phyloP scores from a whole-genome alignment of 2,113 vertebrate species.

The Dicrurus megarhynchus region DNA sequence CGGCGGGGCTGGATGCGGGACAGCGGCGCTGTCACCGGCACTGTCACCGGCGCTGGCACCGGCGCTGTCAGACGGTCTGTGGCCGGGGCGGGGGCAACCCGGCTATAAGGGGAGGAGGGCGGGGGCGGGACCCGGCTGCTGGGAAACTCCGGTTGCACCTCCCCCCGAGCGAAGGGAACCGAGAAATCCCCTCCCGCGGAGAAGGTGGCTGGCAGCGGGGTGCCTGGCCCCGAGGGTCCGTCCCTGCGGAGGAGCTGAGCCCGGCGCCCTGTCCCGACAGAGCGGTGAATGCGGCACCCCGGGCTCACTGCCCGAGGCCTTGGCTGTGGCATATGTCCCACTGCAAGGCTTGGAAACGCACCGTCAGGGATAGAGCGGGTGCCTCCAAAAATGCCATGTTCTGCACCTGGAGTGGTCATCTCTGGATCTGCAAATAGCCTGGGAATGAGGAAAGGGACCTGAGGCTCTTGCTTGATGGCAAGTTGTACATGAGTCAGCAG shows the following conservation, averaged over 20 bases:
- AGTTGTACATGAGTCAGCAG: no score
- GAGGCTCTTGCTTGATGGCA: not conserved
- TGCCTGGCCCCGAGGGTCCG: no score
- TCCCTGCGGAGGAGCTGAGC: not conserved
- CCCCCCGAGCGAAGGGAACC: not conserved
- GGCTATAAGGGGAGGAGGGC: not conserved
- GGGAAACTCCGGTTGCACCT: not conserved
- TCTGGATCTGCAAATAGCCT: not conserved
- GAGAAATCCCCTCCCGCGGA: not conserved
- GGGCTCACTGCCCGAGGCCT: not conserved
- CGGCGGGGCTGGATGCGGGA: not conserved
- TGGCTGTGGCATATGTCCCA: fast-evolving
- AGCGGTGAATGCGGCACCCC: fast-evolving
- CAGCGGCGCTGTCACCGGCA: no score
- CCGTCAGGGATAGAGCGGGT: not conserved
- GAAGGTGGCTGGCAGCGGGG: fast-evolving
- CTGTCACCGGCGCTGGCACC: not conserved
- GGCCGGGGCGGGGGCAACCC: not conserved
- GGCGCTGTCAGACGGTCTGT: fast-evolving
- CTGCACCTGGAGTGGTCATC: not conserved
- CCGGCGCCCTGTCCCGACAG: fast-evolving
- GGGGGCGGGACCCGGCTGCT: not conserved
- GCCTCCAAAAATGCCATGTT: not conserved
- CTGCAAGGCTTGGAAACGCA: not conserved
- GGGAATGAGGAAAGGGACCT: not conserved